Evolutionary conservation across 2,113 vertebrate genomes (phyloP), one percentile per base, ranked within the genome.

Genomic region (Promerops cafer): DNA sequence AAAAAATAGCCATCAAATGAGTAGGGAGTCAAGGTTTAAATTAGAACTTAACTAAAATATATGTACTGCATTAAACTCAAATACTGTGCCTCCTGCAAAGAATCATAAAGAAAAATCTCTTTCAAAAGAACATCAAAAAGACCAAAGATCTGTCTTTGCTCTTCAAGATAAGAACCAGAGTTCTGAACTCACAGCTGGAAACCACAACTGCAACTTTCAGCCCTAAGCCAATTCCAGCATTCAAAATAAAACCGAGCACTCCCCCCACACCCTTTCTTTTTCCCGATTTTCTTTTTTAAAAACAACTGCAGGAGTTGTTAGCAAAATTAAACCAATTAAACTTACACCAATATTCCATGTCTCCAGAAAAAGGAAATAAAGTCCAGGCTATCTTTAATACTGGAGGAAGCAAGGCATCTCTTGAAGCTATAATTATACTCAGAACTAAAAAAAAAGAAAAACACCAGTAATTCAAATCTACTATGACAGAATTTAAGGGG

Each of bases 211-310:
- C 39, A 75, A 47, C 53, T 45, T 75, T 22, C 26, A 79, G 37
- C 14, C 28, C 53, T 13, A 52, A 49, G 28, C 76, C 14, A 61
- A 91, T 45, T 9, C 7, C 3, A 60, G 13, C 30, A 53, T 40
- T 79, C n/a, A 68, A 72, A 84, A 90, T 23, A 63, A 87, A 90
- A 45, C 20, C 28, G 27, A 0, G 1, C 2, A 54, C 10, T 56
- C 6, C 16, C 3, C 5, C 11, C 1, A 3, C 1, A 0, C 1
- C 3, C 2, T 2, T 49, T 24, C 15, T 33, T 9, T 17, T 11
- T 16, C 35, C 12, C 0, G 0, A 18, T 27, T 60, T 57, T 39
- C 28, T 52, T 42, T 77, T 66, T 37, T 11, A 13, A 16, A 56
- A 85, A 66, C 3, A 31, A 39, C 23, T 92, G 23, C 30, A 54